Evolutionary conservation across 2,797 vertebrate genomes (phyloP).

Genomic region (Mionectes olivaceus): DNA sequence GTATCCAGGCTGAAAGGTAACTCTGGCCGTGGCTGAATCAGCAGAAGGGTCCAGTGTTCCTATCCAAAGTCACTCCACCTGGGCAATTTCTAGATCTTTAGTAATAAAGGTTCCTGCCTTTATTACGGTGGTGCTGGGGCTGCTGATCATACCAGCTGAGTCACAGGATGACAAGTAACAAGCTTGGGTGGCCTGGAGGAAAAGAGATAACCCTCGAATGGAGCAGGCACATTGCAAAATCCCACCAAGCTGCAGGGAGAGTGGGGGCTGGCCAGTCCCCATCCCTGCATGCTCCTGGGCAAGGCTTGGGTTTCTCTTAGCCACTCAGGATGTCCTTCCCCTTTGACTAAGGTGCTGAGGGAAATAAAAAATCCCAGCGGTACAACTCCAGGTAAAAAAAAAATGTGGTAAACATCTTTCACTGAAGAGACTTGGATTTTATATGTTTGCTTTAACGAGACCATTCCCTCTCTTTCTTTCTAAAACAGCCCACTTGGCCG

Average conservation of each 20-base stretch:
- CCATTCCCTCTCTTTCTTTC: not conserved
- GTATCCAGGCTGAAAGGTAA: not conserved
- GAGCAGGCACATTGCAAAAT: rapidly evolving
- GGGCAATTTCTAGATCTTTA: not conserved
- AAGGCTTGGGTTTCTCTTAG: not conserved
- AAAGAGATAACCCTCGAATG: not conserved
- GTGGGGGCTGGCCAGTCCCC: not conserved
- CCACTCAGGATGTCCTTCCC: not conserved
- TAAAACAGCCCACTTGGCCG: rapidly evolving
- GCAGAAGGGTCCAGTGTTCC: not conserved
- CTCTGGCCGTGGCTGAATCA: not conserved
- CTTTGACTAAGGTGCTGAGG: not conserved
- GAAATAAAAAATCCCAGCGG: not conserved
- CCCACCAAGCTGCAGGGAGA: not conserved
- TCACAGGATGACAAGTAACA: not conserved
- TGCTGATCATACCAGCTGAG: not conserved
- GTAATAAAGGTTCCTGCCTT: not conserved
- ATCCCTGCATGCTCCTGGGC: rapidly evolving
- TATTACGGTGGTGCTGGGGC: not conserved
- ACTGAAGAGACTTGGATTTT: rapidly evolving
- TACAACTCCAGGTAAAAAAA: not conserved
- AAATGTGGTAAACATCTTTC: not conserved
- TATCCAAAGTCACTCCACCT: not conserved
- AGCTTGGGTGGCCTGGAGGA: not conserved
- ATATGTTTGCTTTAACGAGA: not conserved